Evolutionary conservation across 2,888 invertebrate genomes (phyloP).

Genomic region (Agrotis segetum): DNA sequence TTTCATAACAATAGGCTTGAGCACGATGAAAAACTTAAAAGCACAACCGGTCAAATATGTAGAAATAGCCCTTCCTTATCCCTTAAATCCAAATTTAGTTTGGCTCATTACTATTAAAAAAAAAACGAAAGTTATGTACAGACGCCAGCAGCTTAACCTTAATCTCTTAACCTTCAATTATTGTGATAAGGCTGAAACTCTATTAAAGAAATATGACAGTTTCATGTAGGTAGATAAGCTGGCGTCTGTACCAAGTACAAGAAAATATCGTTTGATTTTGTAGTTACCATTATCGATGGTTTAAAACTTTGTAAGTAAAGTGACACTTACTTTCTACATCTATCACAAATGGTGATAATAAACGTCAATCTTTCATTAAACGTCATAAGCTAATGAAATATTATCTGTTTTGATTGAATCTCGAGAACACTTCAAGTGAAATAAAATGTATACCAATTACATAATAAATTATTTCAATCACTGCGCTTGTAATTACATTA

Average conservation of each 20-base stretch:
- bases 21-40: not conserved
- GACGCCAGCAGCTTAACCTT: no score
- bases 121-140: not conserved
- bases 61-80: not conserved
- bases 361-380: constrained; percentile 14
- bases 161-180: no score
- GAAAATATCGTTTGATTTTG: not conserved
- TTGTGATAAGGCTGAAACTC: no score
- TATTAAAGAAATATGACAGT: no score
- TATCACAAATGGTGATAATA: constrained; percentile 33
- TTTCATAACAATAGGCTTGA: no score
- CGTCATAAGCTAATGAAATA: constrained; percentile 20
- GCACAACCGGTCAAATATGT: not conserved
- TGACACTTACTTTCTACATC: constrained; percentile 32
- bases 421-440: constrained; percentile 24
- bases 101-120: not conserved
- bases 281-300: constrained; percentile 18
- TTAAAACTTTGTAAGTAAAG: constrained; percentile 8
- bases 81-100: no score
- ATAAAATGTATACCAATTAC: constrained; percentile 12
- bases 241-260: no score
- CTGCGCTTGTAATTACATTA: constrained; percentile 37
- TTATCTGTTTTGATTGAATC: constrained; percentile 37
- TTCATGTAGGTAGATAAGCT: no score
- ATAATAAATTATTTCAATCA: constrained; percentile 42